Percentiles rank a stretch among this genome's conserved stretches.
phyloP scores from a whole-genome alignment of 2,888 invertebrate species.

The Limulus polyphemus region DNA sequence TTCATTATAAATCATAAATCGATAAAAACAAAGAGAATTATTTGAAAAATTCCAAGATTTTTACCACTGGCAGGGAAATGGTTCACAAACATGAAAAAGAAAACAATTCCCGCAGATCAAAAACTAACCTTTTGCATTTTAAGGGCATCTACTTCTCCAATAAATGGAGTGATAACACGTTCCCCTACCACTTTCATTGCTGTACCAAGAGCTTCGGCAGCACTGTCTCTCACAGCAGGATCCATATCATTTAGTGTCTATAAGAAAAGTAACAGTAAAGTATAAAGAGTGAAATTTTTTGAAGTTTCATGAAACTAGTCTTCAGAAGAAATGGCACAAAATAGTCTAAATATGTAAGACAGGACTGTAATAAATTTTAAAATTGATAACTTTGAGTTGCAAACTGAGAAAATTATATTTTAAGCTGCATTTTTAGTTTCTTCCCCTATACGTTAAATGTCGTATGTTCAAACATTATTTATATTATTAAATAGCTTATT shows the following conservation, averaged over 20 bases:
- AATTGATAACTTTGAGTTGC: not conserved
- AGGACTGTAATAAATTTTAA: too few relatives aligned
- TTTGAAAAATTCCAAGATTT: too few relatives aligned
- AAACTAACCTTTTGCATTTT: constrained; percentile 61
- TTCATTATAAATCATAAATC: too few relatives aligned
- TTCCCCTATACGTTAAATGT: not conserved
- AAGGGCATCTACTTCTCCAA: constrained; percentile 74
- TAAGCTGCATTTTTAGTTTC: not conserved
- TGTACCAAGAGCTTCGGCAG: constrained; percentile 86
- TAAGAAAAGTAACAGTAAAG: constrained; percentile 10
- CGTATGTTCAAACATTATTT: too few relatives aligned
- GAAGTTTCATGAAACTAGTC: too few relatives aligned
- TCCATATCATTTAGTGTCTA: constrained; percentile 48
- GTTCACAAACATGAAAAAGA: too few relatives aligned
- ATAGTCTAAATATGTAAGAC: too few relatives aligned
- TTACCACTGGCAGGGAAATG: too few relatives aligned
- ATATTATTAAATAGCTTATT: too few relatives aligned
- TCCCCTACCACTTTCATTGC: constrained; percentile 88
- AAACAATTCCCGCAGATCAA: too few relatives aligned
- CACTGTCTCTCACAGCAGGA: constrained; percentile 78
- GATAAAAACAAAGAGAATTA: too few relatives aligned
- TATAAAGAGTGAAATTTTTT: not conserved
- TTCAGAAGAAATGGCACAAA: too few relatives aligned
- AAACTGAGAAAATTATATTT: constrained; percentile 2
- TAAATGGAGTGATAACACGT: constrained; percentile 68